These are phyloP conservation scores for Timandra comae DNA, from an alignment of 2,888 invertebrate species.

Conservation along the genomic window DNA sequence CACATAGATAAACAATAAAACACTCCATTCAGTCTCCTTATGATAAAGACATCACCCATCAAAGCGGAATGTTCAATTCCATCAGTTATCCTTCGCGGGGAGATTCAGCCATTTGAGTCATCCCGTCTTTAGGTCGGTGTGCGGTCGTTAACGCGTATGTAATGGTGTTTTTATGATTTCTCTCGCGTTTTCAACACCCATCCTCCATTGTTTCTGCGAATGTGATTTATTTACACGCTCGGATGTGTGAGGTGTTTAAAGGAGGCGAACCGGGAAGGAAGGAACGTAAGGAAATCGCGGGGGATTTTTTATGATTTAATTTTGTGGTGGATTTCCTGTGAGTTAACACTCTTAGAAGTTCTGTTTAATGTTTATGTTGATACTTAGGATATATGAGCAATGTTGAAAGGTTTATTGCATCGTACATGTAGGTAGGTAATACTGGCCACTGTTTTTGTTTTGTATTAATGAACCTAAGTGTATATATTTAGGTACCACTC, in stretches of 20 bases:
- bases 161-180: conserved; percentile 55
- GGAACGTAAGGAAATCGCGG: conserved; percentile 16
- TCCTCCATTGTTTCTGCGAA: conserved; percentile 43
- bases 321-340: conserved; percentile 12
- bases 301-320: conserved; percentile 25
- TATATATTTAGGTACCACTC: too few species aligned
- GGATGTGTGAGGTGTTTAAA: conserved; percentile 44
- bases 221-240: conserved; percentile 43
- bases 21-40: conserved; percentile 22
- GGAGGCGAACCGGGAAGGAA: too few species aligned
- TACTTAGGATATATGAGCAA: too few species aligned
- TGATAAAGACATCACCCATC: conserved; percentile 29
- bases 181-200: conserved; percentile 24
- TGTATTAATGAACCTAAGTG: too few species aligned
- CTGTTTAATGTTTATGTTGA: conserved; percentile 9
- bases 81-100: conserved; percentile 26
- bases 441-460: too few species aligned
- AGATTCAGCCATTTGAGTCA: conserved; percentile 9
- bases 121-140: conserved; percentile 22
- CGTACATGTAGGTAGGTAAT: too few species aligned
- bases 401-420: too few species aligned
- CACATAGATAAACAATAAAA: conserved; percentile 26
- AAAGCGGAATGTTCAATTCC: conserved; percentile 27
- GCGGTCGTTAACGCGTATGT: conserved; percentile 40
- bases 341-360: conserved; percentile 4